Conservation (phyloP, 2,888 invertebrate species). For the Machimus rusticus region DNA sequence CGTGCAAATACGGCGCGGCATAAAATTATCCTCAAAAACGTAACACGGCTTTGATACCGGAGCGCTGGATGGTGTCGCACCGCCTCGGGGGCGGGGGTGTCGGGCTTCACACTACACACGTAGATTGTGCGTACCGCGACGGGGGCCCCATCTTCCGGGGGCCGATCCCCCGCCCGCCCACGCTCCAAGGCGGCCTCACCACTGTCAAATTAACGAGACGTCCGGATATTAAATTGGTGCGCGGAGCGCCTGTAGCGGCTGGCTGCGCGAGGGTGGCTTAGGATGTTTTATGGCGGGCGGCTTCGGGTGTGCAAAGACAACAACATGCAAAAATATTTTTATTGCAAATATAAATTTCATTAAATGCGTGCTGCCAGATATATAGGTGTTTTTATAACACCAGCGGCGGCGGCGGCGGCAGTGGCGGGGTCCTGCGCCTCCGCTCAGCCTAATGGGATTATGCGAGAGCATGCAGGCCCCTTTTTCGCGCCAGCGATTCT, state of each 20-base stretch:
- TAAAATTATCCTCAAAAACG: slow-evolving; percentile 31
- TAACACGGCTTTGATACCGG: slow-evolving; percentile 18
- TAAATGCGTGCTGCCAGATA: slow-evolving; percentile 35
- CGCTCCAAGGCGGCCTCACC: neutral
- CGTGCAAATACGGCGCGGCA: slow-evolving; percentile 34
- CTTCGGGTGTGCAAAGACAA: slow-evolving; percentile 3
- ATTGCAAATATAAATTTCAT: slow-evolving; percentile 40
- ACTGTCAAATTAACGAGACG: slow-evolving; percentile 32
- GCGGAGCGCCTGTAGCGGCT: neutral
- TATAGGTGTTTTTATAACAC: slow-evolving; percentile 16
- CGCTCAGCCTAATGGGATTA: slow-evolving; percentile 21
- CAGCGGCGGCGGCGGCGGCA: neutral
- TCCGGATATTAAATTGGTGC: slow-evolving; percentile 30
- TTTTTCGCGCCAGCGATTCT: slow-evolving; percentile 11
- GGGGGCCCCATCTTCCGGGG: neutral
- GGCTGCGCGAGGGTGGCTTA: neutral
- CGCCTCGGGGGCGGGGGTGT: neutral
- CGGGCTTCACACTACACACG: slow-evolving; percentile 11
- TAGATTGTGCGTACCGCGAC: neutral
- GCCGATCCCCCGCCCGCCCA: neutral
- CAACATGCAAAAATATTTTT: slow-evolving; percentile 37
- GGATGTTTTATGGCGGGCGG: slow-evolving; percentile 16
- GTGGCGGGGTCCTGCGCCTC: neutral
- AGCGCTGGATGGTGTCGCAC: neutral
- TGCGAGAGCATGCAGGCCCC: neutral